These are phyloP conservation scores for Adelphocoris suturalis DNA, from an alignment of 2,888 invertebrate genomes.

Conservation along the genomic window DNA sequence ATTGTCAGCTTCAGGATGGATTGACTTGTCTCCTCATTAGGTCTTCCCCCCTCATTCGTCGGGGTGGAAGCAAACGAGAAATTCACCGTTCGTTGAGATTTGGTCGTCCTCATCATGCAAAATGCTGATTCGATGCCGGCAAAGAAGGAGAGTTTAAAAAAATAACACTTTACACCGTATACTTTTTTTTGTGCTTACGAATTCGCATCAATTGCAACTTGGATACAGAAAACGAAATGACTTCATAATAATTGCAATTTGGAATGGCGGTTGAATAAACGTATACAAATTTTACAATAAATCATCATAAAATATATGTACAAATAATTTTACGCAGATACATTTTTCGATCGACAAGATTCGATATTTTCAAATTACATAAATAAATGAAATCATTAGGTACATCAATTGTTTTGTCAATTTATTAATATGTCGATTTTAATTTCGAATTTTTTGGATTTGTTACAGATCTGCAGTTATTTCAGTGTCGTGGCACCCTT, in stretches of 20 bases:
- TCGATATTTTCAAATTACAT: background rate
- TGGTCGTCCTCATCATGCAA: background rate
- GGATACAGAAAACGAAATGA: constrained; percentile 22
- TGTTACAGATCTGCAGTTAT: constrained; percentile 88
- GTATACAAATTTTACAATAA: constrained; percentile 27
- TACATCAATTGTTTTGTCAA: background rate
- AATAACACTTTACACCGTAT: constrained; percentile 41
- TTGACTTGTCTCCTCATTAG: background rate
- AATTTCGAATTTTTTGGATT: constrained; percentile 77
- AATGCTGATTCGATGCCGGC: constrained; percentile 4
- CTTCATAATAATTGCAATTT: background rate
- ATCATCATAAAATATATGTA: constrained; percentile 39
- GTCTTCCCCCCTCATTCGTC: background rate
- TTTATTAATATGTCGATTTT: background rate
- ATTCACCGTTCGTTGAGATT: background rate
- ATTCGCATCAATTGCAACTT: constrained; percentile 26
- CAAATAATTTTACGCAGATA: constrained; percentile 6
- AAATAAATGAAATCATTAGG: too few species aligned
- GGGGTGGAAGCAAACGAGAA: background rate
- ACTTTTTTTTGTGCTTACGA: constrained; percentile 40
- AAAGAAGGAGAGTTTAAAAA: constrained; percentile 37
- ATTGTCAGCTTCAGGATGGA: background rate
- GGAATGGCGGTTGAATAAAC: constrained; percentile 36
- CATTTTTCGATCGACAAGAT: background rate
- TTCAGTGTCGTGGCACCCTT: constrained; percentile 93